Percentiles rank a stretch among this genome's conserved stretches.
phyloP scores from a whole-genome alignment of 2,797 vertebrate species.

The Sebastes cheni region DNA sequence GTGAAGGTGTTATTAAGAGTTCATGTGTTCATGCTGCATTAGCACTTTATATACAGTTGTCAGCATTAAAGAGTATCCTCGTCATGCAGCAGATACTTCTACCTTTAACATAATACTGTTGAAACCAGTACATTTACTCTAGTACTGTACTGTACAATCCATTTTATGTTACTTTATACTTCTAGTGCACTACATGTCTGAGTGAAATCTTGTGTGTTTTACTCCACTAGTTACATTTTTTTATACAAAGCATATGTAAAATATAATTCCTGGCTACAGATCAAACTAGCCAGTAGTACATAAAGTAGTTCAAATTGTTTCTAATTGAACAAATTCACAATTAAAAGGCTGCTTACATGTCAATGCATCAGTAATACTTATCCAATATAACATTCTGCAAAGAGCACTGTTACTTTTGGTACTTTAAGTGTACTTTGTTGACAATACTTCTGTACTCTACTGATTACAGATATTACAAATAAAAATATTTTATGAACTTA shows the following conservation, averaged over 20 bases:
- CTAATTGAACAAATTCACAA: neutral
- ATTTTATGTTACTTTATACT: neutral
- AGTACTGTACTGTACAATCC: neutral
- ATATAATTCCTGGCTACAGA: neutral
- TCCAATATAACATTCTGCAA: neutral
- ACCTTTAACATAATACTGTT: neutral
- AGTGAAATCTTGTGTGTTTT: neutral
- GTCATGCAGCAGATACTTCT: neutral
- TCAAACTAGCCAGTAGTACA: neutral
- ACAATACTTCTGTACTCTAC: neutral
- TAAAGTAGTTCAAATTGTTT: neutral
- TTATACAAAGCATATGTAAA: neutral
- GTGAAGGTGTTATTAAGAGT: conserved; percentile 22
- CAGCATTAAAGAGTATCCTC: neutral
- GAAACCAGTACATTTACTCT: neutral
- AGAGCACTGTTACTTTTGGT: neutral
- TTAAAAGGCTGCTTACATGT: neutral
- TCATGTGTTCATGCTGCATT: neutral
- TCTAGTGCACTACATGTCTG: neutral
- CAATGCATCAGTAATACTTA: neutral
- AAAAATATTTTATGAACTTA: neutral
- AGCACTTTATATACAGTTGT: neutral
- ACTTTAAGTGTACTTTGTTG: neutral
- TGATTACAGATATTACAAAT: neutral
- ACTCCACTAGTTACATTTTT: neutral